Percentiles rank a stretch among this genome's conserved stretches.
Conservation (phyloP, 2,888 invertebrate species). For the Teinopalpus imperialis region DNA sequence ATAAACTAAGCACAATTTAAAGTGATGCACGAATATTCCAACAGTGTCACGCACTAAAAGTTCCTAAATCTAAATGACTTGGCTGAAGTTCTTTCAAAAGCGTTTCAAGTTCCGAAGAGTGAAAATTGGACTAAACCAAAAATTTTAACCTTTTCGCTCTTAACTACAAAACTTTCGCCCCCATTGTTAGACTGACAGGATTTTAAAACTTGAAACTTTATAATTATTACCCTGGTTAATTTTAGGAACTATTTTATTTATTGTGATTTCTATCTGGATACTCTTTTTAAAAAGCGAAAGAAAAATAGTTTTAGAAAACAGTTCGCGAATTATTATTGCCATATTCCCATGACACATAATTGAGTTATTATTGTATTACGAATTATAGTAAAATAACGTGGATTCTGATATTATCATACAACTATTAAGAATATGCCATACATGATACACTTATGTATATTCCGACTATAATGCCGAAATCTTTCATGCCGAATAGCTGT, state of each 20-base stretch:
- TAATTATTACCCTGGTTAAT: neutral
- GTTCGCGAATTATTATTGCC: no score
- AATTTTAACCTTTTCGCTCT: slow-evolving; percentile 4
- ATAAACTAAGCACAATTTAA: slow-evolving; percentile 32
- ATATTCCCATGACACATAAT: neutral
- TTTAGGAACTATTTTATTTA: neutral
- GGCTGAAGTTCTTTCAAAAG: slow-evolving; percentile 6
- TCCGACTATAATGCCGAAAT: no score
- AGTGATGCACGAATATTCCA: slow-evolving; percentile 10
- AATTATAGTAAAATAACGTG: no score
- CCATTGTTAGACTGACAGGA: slow-evolving; percentile 6
- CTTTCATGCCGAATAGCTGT: no score
- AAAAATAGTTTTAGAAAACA: no score
- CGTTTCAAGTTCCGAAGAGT: slow-evolving; percentile 4
- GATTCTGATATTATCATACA: no score
- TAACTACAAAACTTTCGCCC: slow-evolving; percentile 3
- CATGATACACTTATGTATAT: no score
- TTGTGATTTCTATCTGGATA: no score
- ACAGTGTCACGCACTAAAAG: slow-evolving; percentile 19
- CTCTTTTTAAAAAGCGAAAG: no score
- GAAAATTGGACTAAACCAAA: slow-evolving; percentile 11
- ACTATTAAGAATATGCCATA: no score
- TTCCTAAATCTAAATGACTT: slow-evolving; percentile 6
- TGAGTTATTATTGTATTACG: no score
- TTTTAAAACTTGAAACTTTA: neutral